Evolutionary conservation across 2,888 invertebrate species (phyloP), one percentile per base, ranked within the genome.

Genomic region (Didymodactylos carnosus): DNA sequence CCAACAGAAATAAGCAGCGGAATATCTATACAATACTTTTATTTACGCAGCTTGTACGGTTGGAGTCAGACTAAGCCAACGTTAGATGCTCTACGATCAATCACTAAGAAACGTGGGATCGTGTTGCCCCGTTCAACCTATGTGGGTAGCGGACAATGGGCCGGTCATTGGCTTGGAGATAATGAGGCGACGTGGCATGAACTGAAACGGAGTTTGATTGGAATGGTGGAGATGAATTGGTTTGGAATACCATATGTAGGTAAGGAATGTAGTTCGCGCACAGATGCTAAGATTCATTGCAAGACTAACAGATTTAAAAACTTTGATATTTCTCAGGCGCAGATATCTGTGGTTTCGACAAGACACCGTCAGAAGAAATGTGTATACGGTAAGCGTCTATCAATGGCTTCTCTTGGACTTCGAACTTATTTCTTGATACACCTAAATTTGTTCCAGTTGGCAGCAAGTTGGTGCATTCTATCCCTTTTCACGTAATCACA

Each of bases 21-120:
- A n/a, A 19, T 7, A 46, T 7, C n/a, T 23, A 16, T 19, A 4
- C 7, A 23, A 49, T 49, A 4, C 23, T 49, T n/a, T 23, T 4
- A 23, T 49, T 40, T 40, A 40, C 8, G 13, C 23, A 49, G 46
- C 84, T 80, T 90, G 76, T 90, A 89, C 80, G 89, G 89, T 1
- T 86, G 88, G 77, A 87, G 87, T 27, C 91, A 93, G 81, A 88
- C 90, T 0, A 86, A 88, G 72, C 87, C 87, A 39, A 91, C 92
- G 0, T 87, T 88, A 80, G 70, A 35, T 49, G 86, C 76, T 29
- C 80, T 80, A 71, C 73, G 80, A 39, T 77, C 78, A 70, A 75
- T 75, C 39, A 79, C 81, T 0, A 80, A 80, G 11, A 82, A 81
- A 14, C 80, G 82, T 78, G 81, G 84, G 39, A 79, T 82, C 13